Evolutionary conservation across 2,888 invertebrate genomes (phyloP), one percentile per base, ranked within the genome.

Genomic region (Apantesis nais): DNA sequence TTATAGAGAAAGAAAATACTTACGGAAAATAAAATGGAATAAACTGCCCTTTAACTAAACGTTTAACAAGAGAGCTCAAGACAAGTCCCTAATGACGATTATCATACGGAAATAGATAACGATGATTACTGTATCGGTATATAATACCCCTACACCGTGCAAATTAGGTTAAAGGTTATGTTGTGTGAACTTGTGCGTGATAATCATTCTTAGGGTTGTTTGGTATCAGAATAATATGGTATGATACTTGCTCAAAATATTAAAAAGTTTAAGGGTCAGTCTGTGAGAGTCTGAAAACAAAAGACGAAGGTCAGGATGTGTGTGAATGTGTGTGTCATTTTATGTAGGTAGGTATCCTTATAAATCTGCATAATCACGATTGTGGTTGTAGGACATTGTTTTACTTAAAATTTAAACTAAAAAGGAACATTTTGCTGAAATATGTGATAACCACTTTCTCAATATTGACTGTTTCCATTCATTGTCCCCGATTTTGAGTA

Each of bases 91-190:
- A 62, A 62, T 62, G 62, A 62, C 39, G 39, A 41, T 39, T 62
- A 9, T 25, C 22, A 62, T 41, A 62, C 62, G 16, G 39, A 62
- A 62, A 62, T 41, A 62, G n/a, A 39, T 39, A 62, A 39, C 14
- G 62, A 25, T 41, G 25, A 39, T 41, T 25, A 25, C 25, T 25
- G 7, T 25, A 25, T 14, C 25, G 62, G 4, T 25, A n/a, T 61
- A 34, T 39, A n/a, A 16, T 29, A n/a, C 37, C 22, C 2, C n/a
- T n/a, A 39, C 34, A n/a, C 39, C 14, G 62, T 25, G 1, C 25
- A 62, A n/a, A 63, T 41, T 41, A 0, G 19, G 25, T 29, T 29
- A 29, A 41, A 41, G 19, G 39, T 41, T 29, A 29, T 62, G 29
- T 41, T 41, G 14, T 58, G 55, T 25, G 5, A 29, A 25, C 25